phyloP scores from a whole-genome alignment of 2,113 vertebrate genomes.

The Scortum barcoo region DNA sequence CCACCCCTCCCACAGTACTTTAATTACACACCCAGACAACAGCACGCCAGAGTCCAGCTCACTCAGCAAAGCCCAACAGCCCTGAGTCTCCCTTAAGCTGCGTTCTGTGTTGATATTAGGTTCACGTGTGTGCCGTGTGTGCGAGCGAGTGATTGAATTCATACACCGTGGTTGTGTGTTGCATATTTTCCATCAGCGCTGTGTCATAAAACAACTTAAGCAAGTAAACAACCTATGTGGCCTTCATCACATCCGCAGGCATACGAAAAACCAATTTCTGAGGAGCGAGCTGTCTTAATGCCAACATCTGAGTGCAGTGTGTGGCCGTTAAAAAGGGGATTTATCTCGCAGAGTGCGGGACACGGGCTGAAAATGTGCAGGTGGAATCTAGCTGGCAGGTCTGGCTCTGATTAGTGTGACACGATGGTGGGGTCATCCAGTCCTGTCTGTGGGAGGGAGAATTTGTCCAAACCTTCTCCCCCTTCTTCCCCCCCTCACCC shows the following conservation, averaged over 20 bases:
- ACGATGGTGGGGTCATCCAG: slow-evolving; percentile 80
- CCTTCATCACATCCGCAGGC: slow-evolving; percentile 3
- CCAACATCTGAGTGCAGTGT: slow-evolving; percentile 77
- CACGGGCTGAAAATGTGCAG: slow-evolving; percentile 73
- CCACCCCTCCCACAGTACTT: slow-evolving; percentile 74
- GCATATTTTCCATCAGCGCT: slow-evolving; percentile 53
- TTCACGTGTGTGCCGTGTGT: slow-evolving; percentile 28
- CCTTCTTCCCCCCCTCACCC: slow-evolving; percentile 31
- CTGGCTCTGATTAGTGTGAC: slow-evolving; percentile 91
- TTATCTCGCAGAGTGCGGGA: slow-evolving; percentile 76
- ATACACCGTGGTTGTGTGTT: slow-evolving; percentile 18
- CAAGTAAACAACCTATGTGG: slow-evolving; percentile 42
- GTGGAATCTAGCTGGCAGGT: slow-evolving; percentile 65
- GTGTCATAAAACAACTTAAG: slow-evolving; percentile 42
- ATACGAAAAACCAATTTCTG: slow-evolving; percentile 13
- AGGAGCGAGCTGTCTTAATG: slow-evolving; percentile 40
- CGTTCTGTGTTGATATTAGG: slow-evolving; percentile 59
- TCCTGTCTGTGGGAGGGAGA: slow-evolving; percentile 84
- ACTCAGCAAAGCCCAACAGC: slow-evolving; percentile 72
- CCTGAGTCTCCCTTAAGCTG: slow-evolving; percentile 60
- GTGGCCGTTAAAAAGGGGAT: slow-evolving; percentile 81
- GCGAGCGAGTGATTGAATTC: slow-evolving; percentile 25
- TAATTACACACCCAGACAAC: slow-evolving; percentile 80
- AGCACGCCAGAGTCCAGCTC: slow-evolving; percentile 63
- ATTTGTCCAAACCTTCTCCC: slow-evolving; percentile 60